phyloP scores from a whole-genome alignment of 1,140 invertebrate genomes.

The Cotesia chilonis region DNA sequence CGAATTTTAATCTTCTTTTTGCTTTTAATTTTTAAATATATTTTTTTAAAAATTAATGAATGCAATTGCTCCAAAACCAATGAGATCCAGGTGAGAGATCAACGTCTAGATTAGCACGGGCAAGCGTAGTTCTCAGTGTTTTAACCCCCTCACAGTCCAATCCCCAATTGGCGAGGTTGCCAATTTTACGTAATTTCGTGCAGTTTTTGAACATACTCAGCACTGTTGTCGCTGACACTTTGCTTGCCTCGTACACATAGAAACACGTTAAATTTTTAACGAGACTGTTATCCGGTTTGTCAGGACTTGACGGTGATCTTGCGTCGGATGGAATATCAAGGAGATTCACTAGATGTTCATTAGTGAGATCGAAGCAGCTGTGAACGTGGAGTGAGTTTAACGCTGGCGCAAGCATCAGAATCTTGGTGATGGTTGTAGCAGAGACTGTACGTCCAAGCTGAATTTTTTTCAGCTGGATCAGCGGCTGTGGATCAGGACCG shows the following conservation, averaged over 20 bases:
- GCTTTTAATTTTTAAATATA: neutral
- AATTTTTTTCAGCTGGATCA: constrained; percentile 55
- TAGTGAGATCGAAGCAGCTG: constrained; percentile 61
- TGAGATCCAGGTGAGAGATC: constrained; percentile 62
- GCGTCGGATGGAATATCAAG: constrained; percentile 31
- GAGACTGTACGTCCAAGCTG: constrained; percentile 59
- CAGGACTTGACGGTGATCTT: constrained; percentile 19
- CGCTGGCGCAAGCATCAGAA: constrained; percentile 57
- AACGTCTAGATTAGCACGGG: constrained; percentile 60
- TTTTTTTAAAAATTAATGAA: constrained; percentile 45
- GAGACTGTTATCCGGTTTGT: constrained; percentile 47
- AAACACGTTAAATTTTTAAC: constrained; percentile 62
- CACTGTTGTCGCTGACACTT: constrained; percentile 56
- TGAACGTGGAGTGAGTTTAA: constrained; percentile 59
- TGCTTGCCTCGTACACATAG: constrained; percentile 63
- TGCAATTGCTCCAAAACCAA: constrained; percentile 65
- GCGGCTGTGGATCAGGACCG: constrained; percentile 45
- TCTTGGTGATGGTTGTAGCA: constrained; percentile 53
- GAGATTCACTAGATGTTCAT: constrained; percentile 53
- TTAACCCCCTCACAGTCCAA: constrained; percentile 59
- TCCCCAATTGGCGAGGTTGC: constrained; percentile 64
- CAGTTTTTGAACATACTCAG: constrained; percentile 58
- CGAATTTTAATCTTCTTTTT: no score
- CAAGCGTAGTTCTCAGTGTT: constrained; percentile 53
- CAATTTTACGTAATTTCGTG: constrained; percentile 57